phyloP scores from a whole-genome alignment of 2,797 vertebrate species.

The Phrynocephalus guinanensis region DNA sequence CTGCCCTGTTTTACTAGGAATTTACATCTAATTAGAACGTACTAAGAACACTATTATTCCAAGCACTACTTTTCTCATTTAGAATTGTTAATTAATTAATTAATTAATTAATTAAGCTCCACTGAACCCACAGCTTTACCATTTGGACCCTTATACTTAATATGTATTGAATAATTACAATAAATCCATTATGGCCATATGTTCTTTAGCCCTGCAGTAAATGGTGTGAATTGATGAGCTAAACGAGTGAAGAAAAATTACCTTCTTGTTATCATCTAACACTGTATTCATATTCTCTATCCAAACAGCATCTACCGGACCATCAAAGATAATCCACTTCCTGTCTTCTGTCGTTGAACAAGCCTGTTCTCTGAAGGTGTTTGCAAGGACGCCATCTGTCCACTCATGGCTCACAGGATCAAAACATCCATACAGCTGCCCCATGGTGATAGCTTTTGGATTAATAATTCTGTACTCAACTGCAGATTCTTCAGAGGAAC shows the following conservation, averaged over 20 bases:
- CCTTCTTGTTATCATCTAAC: slow-evolving; percentile 97
- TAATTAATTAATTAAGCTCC: too few relatives aligned
- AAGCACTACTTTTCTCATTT: too few relatives aligned
- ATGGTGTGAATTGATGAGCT: background rate
- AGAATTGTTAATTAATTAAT: too few relatives aligned
- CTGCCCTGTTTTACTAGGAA: too few relatives aligned
- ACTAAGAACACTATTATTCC: too few relatives aligned
- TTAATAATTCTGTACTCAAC: slow-evolving; percentile 90
- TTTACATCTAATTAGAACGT: too few relatives aligned
- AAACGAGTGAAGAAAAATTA: slow-evolving; percentile 42
- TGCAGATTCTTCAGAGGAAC: slow-evolving; percentile 87
- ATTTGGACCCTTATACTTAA: too few relatives aligned
- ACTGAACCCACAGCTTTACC: too few relatives aligned
- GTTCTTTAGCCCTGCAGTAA: too few relatives aligned
- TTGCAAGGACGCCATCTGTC: slow-evolving; percentile 91
- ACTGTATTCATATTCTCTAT: slow-evolving; percentile 98
- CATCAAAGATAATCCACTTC: slow-evolving; percentile 97
- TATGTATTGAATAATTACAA: too few relatives aligned
- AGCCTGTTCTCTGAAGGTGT: slow-evolving; percentile 88
- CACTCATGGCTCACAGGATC: slow-evolving; percentile 92
- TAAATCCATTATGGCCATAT: too few relatives aligned
- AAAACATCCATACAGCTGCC: slow-evolving; percentile 92
- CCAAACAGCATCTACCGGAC: slow-evolving; percentile 95
- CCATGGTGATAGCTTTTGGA: slow-evolving; percentile 95
- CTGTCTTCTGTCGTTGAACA: slow-evolving; percentile 82